Conservation (phyloP, 2,888 invertebrate genomes). For the Drosophila subsilvestris region DNA sequence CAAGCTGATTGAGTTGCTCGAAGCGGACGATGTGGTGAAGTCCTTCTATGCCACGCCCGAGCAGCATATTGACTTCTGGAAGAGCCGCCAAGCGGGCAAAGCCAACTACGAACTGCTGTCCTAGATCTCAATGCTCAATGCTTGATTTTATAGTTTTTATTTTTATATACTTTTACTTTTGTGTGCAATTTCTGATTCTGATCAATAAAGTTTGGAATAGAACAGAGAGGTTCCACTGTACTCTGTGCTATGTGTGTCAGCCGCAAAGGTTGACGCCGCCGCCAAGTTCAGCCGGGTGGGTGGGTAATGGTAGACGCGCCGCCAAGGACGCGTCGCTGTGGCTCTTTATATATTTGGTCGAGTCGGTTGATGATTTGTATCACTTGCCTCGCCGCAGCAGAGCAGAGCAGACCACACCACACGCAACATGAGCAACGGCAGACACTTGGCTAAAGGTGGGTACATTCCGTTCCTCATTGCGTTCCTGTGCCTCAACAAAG, state of each 20-base stretch:
- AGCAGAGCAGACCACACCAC: not conserved
- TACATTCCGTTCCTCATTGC: not conserved
- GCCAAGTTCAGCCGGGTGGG: conserved; percentile 53
- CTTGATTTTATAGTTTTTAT: not conserved
- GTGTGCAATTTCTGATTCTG: too few relatives aligned
- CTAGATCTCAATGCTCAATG: not conserved
- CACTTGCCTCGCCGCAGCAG: conserved; percentile 34
- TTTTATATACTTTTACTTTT: too few relatives aligned
- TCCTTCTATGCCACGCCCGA: conserved; percentile 88
- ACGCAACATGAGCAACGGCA: conserved; percentile 72
- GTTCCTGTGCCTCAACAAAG: not conserved
- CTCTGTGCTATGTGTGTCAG: conserved; percentile 26
- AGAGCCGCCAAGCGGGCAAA: conserved; percentile 87
- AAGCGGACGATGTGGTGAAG: conserved; percentile 88
- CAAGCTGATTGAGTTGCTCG: conserved; percentile 85
- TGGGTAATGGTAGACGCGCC: conserved; percentile 40
- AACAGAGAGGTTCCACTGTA: conserved; percentile 20
- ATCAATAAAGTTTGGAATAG: not conserved
- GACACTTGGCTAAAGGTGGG: conserved; percentile 70
- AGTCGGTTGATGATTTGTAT: conserved; percentile 11
- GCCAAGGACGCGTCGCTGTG: conserved; percentile 44
- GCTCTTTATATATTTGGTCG: conserved; percentile 34
- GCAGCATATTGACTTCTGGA: conserved; percentile 89
- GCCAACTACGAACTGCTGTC: conserved; percentile 84
- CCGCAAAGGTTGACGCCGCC: conserved; percentile 54